Conservation (phyloP, 2,888 invertebrate genomes). For the Yponomeuta cagnagella region DNA sequence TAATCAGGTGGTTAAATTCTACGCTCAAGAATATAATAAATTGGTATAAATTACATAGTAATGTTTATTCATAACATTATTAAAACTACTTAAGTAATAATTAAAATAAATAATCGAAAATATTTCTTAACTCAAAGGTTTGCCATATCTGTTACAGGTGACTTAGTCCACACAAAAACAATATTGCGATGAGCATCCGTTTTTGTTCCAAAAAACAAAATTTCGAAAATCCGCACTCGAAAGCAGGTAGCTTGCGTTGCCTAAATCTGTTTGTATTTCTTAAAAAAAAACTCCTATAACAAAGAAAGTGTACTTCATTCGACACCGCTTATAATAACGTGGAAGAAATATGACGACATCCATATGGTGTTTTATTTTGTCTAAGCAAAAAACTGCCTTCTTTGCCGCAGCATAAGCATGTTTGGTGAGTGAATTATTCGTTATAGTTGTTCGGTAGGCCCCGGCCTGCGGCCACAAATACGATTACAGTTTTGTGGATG, state of each 20-base stretch:
- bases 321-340: constrained; percentile 69
- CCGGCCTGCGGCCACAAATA: constrained; percentile 39
- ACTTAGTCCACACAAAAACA: constrained; percentile 54
- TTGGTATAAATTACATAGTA: too few relatives aligned
- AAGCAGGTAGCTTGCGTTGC: constrained; percentile 67
- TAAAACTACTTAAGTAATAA: too few relatives aligned
- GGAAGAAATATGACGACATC: constrained; percentile 68
- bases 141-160: constrained; percentile 33
- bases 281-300: constrained; percentile 47
- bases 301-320: constrained; percentile 63
- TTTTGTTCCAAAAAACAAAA: constrained; percentile 56
- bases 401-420: constrained; percentile 19
- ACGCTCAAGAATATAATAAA: too few relatives aligned
- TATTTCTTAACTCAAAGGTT: constrained; percentile 27
- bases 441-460: constrained; percentile 50
- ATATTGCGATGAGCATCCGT: constrained; percentile 69
- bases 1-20: too few relatives aligned
- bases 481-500: constrained; percentile 54
- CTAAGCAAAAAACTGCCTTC: constrained; percentile 25
- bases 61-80: too few relatives aligned
- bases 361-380: constrained; percentile 55
- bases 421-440: constrained; percentile 57
- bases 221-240: constrained; percentile 67
- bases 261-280: constrained; percentile 71
- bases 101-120: too few relatives aligned